These are phyloP conservation scores for Sorex araneus DNA, from an alignment of 2,113 vertebrate genomes.

Conservation along the genomic window DNA sequence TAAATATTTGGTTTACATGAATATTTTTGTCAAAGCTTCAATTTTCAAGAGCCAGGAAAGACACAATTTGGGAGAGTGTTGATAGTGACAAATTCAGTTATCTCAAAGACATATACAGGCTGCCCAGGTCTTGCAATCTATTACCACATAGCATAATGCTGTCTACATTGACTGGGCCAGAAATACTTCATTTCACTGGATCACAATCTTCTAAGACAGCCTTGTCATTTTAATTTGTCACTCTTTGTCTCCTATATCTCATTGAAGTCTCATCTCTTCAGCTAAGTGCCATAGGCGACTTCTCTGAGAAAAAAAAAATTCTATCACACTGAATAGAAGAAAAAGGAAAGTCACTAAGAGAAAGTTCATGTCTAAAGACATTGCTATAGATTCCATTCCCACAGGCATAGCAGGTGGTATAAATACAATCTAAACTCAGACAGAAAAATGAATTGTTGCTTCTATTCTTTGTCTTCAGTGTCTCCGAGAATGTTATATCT, in stretches of 20 bases:
- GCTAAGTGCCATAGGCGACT: constrained; percentile 88
- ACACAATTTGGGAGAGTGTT: constrained; percentile 36
- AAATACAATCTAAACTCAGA: constrained; percentile 82
- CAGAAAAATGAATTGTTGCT: constrained; percentile 82
- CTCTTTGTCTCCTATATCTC: constrained; percentile 83
- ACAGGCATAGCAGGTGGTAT: constrained; percentile 83
- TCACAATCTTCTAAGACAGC: constrained; percentile 89
- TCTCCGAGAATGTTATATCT: constrained; percentile 82
- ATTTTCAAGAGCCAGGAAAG: constrained; percentile 74
- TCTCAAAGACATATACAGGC: constrained; percentile 81
- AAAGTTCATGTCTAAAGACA: constrained; percentile 88
- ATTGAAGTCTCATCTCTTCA: constrained; percentile 83
- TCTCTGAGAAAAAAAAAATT: constrained; percentile 76
- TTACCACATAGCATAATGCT: constrained; percentile 82
- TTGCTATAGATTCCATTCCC: constrained; percentile 82
- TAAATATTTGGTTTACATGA: constrained; percentile 67
- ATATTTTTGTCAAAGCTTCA: constrained; percentile 35
- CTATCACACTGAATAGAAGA: constrained; percentile 85
- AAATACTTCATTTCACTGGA: constrained; percentile 89
- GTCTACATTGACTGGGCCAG: constrained; percentile 85
- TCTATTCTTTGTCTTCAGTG: constrained; percentile 73
- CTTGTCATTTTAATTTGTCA: constrained; percentile 92
- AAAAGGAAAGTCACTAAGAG: constrained; percentile 84
- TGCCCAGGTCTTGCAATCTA: constrained; percentile 82
- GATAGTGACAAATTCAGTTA: constrained; percentile 86